Conservation (phyloP, 2,888 invertebrate genomes). For the Eupsilia transversa region DNA sequence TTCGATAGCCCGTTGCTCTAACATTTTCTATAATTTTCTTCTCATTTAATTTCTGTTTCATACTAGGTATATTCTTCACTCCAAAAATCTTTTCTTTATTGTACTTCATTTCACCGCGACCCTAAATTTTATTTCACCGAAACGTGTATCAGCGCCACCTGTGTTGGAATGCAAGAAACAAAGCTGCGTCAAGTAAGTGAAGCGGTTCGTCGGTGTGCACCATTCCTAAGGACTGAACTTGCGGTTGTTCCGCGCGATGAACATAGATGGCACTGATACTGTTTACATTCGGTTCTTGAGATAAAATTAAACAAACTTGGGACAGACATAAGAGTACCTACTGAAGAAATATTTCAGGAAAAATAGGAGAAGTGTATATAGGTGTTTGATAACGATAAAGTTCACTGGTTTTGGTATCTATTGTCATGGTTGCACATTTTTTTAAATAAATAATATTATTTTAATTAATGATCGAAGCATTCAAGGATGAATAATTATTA, state of each 20-base stretch:
- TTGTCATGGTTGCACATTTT: neutral
- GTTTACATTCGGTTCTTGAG: neutral
- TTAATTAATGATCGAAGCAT: neutral
- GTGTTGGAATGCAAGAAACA: slow-evolving; percentile 62
- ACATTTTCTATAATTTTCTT: slow-evolving; percentile 45
- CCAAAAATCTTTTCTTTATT: neutral
- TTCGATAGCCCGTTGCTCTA: slow-evolving; percentile 88
- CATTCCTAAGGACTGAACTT: slow-evolving; percentile 5
- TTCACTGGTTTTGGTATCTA: neutral
- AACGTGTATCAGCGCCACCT: slow-evolving; percentile 60
- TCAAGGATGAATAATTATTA: neutral
- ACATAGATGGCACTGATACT: slow-evolving; percentile 75
- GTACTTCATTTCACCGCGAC: neutral
- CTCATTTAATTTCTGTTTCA: slow-evolving; percentile 12
- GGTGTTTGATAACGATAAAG: neutral
- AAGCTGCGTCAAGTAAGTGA: slow-evolving; percentile 8
- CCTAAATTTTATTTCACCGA: neutral
- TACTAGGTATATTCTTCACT: neutral
- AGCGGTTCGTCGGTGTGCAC: slow-evolving; percentile 9
- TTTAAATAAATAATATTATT: no score
- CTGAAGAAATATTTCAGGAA: neutral
- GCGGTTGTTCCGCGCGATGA: slow-evolving; percentile 48
- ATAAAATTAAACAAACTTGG: neutral
- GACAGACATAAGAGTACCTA: neutral
- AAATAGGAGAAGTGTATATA: neutral